A percentile compares a stretch with the other conserved stretches of the same genome.
Evolutionary conservation across 2,888 invertebrate genomes (phyloP).

Genomic region (Suillia variegata): DNA sequence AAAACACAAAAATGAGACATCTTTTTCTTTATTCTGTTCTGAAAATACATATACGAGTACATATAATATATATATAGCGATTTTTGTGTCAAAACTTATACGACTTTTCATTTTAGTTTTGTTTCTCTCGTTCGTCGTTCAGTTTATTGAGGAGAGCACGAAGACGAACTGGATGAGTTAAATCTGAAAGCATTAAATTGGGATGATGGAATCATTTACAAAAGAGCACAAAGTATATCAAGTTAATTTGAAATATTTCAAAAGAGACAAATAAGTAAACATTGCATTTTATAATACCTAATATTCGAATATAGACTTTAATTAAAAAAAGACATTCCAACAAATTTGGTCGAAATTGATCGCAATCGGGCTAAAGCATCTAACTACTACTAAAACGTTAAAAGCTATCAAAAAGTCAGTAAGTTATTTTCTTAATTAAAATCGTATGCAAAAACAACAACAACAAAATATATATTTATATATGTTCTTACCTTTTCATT

Average conservation of each 20-base stretch:
- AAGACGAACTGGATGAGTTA: too few species aligned
- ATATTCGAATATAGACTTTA: slow-evolving; percentile 8
- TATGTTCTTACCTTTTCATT: not conserved
- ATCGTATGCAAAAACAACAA: slow-evolving; percentile 16
- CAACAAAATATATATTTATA: slow-evolving; percentile 17
- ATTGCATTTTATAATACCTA: slow-evolving; percentile 3
- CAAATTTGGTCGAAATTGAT: too few species aligned
- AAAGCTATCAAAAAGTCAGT: slow-evolving; percentile 55
- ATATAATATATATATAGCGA: too few species aligned
- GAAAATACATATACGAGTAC: too few species aligned
- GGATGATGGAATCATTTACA: slow-evolving; percentile 59
- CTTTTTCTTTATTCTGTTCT: slow-evolving; percentile 32
- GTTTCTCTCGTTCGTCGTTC: not conserved
- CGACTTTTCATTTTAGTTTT: too few species aligned
- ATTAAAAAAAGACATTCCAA: not conserved
- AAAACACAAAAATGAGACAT: slow-evolving; percentile 29
- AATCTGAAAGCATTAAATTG: too few species aligned
- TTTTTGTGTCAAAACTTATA: too few species aligned
- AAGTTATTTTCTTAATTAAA: slow-evolving; percentile 33
- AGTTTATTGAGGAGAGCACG: too few species aligned
- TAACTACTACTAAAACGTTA: too few species aligned
- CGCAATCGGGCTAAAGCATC: too few species aligned
- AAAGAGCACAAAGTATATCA: slow-evolving; percentile 29
- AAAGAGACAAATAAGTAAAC: too few species aligned
- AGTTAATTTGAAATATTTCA: slow-evolving; percentile 4